Percentiles rank a stretch among this genome's conserved stretches.
phyloP scores from a whole-genome alignment of 2,797 vertebrate species.

The Crocodylus rhombifer region DNA sequence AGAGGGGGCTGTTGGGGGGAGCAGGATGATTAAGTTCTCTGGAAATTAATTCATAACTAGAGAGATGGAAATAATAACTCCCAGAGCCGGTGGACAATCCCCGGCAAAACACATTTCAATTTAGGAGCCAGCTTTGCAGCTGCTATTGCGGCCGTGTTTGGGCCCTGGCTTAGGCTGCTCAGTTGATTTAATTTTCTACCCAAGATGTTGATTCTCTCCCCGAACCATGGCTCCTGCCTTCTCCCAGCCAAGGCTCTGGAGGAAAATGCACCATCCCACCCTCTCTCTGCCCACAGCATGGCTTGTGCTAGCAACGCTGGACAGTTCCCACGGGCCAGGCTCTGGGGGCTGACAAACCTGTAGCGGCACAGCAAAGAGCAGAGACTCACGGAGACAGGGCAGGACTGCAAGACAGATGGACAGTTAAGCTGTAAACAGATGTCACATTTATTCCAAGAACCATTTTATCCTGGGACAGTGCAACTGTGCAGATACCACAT shows the following conservation, averaged over 20 bases:
- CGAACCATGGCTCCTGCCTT: constrained; percentile 1
- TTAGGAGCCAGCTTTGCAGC: constrained; percentile 55
- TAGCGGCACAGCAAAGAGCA: neutral
- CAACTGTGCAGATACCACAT: too few relatives aligned
- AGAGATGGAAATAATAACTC: constrained; percentile 77
- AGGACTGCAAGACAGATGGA: fast-evolving
- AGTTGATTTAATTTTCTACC: constrained; percentile 72
- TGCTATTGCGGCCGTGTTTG: fast-evolving
- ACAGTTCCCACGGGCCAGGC: neutral
- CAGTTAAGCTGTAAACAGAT: neutral
- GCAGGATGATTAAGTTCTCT: constrained; percentile 77
- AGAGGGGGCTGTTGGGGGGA: constrained; percentile 39
- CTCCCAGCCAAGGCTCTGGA: neutral
- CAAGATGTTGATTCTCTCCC: constrained; percentile 56
- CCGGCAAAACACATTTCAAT: constrained; percentile 72
- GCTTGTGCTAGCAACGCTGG: fast-evolving
- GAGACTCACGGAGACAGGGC: neutral
- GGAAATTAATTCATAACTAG: constrained; percentile 83
- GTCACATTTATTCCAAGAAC: too few relatives aligned
- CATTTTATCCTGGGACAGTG: too few relatives aligned
- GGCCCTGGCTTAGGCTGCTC: constrained; percentile 39
- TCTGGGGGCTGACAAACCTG: neutral
- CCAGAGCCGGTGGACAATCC: constrained; percentile 54
- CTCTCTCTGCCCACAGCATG: neutral
- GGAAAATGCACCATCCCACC: neutral